These are phyloP conservation scores for Onchidella celtica DNA, from an alignment of 2,888 invertebrate genomes.

Conservation along the genomic window DNA sequence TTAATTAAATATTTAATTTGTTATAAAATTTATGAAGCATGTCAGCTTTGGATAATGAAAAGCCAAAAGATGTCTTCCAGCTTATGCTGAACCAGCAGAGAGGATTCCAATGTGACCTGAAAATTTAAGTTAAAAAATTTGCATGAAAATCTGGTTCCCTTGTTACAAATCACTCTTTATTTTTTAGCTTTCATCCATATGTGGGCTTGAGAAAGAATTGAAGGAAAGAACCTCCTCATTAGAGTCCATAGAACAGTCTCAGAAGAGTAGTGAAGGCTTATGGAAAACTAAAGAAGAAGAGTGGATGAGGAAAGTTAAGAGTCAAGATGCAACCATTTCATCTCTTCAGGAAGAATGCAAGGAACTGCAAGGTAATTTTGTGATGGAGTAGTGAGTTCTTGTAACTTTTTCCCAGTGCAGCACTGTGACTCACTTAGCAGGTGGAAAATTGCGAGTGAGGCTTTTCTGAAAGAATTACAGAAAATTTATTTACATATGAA, in stretches of 20 bases:
- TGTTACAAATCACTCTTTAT: neutral
- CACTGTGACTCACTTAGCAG: neutral
- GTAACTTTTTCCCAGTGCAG: neutral
- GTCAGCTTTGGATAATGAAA: too few relatives aligned
- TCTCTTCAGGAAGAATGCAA: constrained; percentile 58
- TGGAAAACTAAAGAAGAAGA: constrained; percentile 54
- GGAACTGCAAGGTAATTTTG: constrained; percentile 63
- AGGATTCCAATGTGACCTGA: too few relatives aligned
- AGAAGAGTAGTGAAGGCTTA: constrained; percentile 12
- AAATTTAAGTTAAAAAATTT: too few relatives aligned
- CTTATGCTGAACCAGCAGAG: too few relatives aligned
- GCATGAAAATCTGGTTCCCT: neutral
- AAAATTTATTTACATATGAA: too few relatives aligned
- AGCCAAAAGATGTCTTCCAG: too few relatives aligned
- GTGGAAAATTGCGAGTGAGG: too few relatives aligned
- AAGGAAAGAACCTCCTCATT: constrained; percentile 60
- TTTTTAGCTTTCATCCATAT: constrained; percentile 64
- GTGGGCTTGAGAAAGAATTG: constrained; percentile 82
- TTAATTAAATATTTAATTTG: too few relatives aligned
- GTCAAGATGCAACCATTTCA: constrained; percentile 59
- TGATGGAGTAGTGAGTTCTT: neutral
- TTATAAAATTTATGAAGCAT: too few relatives aligned
- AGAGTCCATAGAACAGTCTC: neutral
- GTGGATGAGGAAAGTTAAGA: constrained; percentile 63
- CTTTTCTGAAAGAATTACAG: too few relatives aligned